Percentiles rank a stretch among this genome's conserved stretches.
phyloP scores from a whole-genome alignment of 2,888 invertebrate genomes.

The Agriopis leucophaearia region DNA sequence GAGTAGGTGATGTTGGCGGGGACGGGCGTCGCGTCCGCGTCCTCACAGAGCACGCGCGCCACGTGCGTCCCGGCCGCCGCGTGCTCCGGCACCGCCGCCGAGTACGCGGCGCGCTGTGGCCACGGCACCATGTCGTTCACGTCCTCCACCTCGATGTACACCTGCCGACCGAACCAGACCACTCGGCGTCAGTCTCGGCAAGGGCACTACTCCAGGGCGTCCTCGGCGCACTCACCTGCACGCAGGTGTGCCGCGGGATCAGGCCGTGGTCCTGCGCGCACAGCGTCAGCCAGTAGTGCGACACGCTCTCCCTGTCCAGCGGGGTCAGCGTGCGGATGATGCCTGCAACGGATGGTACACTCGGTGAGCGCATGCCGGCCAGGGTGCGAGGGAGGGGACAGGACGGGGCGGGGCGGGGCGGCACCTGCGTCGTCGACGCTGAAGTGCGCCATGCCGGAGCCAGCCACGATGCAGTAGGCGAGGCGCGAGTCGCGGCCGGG shows the following conservation, averaged over 20 bases:
- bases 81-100: conserved; percentile 92
- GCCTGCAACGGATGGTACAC: conserved; percentile 78
- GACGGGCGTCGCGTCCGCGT: conserved; percentile 91
- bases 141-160: conserved; percentile 91
- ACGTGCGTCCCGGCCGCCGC: conserved; percentile 89
- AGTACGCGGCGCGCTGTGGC: conserved; percentile 94
- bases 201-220: neutral
- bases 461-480: conserved; percentile 94
- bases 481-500: conserved; percentile 93
- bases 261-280: conserved; percentile 97
- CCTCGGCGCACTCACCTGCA: conserved; percentile 87
- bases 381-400: neutral
- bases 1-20: conserved; percentile 90
- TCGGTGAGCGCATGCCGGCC: too few species aligned
- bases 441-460: conserved; percentile 97
- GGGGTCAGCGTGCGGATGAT: conserved; percentile 93
- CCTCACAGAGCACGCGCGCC: conserved; percentile 91
- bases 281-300: conserved; percentile 97
- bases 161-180: conserved; percentile 53
- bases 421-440: conserved; percentile 95
- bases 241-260: conserved; percentile 93
- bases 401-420: conserved; percentile 40
- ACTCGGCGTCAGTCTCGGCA: neutral
- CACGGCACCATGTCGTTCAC: conserved; percentile 98
- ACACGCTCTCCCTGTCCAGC: conserved; percentile 95